Conservation (phyloP, 2,113 vertebrate species). For the Notiomystis cincta region DNA sequence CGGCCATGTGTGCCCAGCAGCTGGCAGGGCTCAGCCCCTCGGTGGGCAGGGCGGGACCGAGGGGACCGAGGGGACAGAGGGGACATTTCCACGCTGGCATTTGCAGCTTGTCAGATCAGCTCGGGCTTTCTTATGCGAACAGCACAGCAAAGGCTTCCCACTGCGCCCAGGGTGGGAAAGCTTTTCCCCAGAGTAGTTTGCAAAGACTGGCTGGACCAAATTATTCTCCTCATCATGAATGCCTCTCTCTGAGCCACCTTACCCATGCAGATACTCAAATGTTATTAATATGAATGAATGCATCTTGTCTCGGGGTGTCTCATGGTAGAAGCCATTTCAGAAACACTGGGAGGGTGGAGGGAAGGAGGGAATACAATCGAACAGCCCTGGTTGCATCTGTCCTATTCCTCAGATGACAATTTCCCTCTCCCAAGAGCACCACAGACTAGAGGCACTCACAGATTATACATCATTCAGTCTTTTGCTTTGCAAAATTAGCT, state of each 20-base stretch:
- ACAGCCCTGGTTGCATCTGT: background rate
- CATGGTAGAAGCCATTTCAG: constrained; percentile 45
- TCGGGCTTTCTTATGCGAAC: background rate
- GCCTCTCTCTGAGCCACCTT: constrained; percentile 38
- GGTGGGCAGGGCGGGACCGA: background rate
- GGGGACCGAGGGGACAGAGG: background rate
- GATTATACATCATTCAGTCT: background rate
- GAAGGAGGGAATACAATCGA: background rate
- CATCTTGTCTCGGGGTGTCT: constrained; percentile 33
- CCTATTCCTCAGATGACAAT: constrained; percentile 6
- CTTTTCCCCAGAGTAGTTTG: constrained; percentile 39
- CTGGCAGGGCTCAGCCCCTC: background rate
- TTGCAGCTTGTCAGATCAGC: background rate
- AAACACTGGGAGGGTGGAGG: constrained; percentile 10
- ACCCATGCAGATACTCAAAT: constrained; percentile 44
- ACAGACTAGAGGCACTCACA: background rate
- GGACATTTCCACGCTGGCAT: background rate
- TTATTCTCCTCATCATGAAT: constrained; percentile 45
- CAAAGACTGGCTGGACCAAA: constrained; percentile 41
- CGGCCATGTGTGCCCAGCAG: background rate
- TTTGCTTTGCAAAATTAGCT: constrained; percentile 25
- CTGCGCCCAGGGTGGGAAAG: constrained; percentile 3
- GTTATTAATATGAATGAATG: constrained; percentile 58
- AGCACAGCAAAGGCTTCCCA: background rate
- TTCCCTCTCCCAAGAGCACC: constrained; percentile 32